These are phyloP conservation scores for Scolopax mira DNA, from an alignment of 2,113 vertebrate species.

Conservation along the genomic window DNA sequence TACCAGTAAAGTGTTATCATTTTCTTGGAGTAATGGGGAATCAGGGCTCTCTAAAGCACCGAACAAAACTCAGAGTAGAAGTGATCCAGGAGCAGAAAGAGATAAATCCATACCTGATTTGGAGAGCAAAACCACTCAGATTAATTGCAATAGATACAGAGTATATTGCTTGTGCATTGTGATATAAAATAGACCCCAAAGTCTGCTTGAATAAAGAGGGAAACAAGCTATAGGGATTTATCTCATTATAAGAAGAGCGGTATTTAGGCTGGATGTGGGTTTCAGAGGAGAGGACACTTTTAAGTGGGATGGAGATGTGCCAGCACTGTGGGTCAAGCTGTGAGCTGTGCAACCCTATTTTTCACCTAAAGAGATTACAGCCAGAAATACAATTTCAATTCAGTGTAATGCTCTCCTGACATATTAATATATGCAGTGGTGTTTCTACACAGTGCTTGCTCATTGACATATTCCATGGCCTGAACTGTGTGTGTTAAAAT, in stretches of 20 bases:
- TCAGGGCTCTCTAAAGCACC: neutral
- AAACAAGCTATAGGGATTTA: neutral
- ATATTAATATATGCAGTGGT: neutral
- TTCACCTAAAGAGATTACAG: neutral
- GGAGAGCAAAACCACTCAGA: neutral
- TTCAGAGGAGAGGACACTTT: neutral
- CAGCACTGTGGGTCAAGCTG: neutral
- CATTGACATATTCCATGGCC: accelerated
- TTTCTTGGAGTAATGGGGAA: neutral
- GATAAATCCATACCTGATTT: neutral
- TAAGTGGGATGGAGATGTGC: neutral
- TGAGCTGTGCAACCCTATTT: neutral
- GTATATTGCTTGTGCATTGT: neutral
- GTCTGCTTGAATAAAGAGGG: neutral
- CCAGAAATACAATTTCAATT: neutral
- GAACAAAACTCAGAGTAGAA: neutral
- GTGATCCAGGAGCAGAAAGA: neutral
- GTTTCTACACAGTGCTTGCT: neutral
- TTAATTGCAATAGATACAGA: neutral
- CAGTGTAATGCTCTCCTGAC: neutral
- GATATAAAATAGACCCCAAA: neutral
- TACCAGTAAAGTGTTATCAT: neutral
- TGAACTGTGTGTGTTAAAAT: neutral
- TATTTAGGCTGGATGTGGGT: neutral
- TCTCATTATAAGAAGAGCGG: neutral